A percentile compares a stretch with the other conserved stretches of the same genome.
Evolutionary conservation across 2,113 vertebrate species (phyloP).

Genomic region (Amphiprion ocellaris): DNA sequence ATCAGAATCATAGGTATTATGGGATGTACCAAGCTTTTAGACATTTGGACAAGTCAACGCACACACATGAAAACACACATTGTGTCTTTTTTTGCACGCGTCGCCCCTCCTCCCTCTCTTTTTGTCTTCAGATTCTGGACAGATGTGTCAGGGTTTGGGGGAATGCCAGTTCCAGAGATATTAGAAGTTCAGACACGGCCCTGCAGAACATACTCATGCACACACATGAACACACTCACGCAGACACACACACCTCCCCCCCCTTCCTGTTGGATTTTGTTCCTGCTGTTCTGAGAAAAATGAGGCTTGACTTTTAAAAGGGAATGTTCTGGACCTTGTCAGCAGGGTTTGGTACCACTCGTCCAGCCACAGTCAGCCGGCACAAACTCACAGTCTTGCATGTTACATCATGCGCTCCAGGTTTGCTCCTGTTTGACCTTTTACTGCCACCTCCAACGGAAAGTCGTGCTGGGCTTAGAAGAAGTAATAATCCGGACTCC

Average conservation of each 20-base stretch:
- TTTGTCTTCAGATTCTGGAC: slow-evolving; percentile 61
- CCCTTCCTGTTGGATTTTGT: slow-evolving; percentile 65
- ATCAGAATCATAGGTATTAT: slow-evolving; percentile 8
- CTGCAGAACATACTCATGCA: slow-evolving; percentile 41
- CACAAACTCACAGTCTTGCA: slow-evolving; percentile 21
- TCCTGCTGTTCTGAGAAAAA: slow-evolving; percentile 68
- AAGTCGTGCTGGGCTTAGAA: slow-evolving; percentile 30
- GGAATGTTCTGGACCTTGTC: slow-evolving; percentile 71
- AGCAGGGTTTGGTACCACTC: slow-evolving; percentile 60
- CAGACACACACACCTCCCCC: neutral
- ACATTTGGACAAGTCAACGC: neutral
- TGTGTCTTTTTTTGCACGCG: slow-evolving; percentile 3
- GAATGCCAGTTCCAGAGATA: slow-evolving; percentile 62
- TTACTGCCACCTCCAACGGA: slow-evolving; percentile 39
- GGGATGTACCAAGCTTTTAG: slow-evolving; percentile 2
- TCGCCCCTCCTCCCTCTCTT: slow-evolving; percentile 14
- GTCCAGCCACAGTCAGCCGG: slow-evolving; percentile 1
- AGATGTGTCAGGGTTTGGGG: slow-evolving; percentile 67
- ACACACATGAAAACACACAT: slow-evolving; percentile 5
- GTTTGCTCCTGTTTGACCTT: slow-evolving; percentile 65
- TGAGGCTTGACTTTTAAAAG: slow-evolving; percentile 60
- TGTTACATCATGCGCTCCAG: slow-evolving; percentile 52
- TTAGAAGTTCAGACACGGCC: slow-evolving; percentile 54
- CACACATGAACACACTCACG: slow-evolving; percentile 14
- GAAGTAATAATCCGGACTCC: slow-evolving; percentile 30